Conservation (phyloP, 2,888 invertebrate genomes). For the Parasteatoda lunata region DNA sequence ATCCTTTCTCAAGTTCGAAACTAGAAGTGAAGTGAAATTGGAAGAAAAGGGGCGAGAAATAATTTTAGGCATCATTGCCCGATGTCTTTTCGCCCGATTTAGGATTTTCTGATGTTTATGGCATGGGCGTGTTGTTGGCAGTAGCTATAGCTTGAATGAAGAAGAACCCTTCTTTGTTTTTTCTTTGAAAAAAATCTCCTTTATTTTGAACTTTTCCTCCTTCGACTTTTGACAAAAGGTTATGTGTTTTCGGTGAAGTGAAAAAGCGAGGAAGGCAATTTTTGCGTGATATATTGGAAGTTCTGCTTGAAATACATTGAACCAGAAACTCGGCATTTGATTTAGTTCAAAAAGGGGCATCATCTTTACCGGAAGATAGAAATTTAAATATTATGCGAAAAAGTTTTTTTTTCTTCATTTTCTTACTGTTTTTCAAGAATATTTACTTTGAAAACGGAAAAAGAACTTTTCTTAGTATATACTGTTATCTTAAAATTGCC, state of each 20-base stretch:
- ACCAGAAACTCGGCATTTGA: neutral
- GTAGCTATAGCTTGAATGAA: neutral
- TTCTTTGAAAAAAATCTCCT: neutral
- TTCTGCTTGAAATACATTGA: constrained; percentile 12
- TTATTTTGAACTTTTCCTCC: neutral
- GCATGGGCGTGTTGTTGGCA: constrained; percentile 3
- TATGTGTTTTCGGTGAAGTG: constrained; percentile 8
- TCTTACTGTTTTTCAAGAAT: too few relatives aligned
- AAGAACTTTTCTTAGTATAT: too few relatives aligned
- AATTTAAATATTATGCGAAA: neutral
- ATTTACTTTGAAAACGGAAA: too few relatives aligned
- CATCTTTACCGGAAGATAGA: neutral
- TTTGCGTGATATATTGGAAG: constrained; percentile 13
- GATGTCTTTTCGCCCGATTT: constrained; percentile 48
- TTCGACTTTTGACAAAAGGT: constrained; percentile 35
- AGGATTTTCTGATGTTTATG: constrained; percentile 33
- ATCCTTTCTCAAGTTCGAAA: constrained; percentile 12
- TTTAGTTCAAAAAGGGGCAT: neutral
- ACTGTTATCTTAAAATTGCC: too few relatives aligned
- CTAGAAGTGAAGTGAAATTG: constrained; percentile 13
- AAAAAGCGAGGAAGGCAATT: neutral
- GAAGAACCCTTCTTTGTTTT: neutral
- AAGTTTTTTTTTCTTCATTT: neutral
- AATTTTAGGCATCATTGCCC: constrained; percentile 58
- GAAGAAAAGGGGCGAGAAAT: constrained; percentile 38